Evolutionary conservation across 2,888 invertebrate genomes (phyloP).

Genomic region (Lasioglossum villosulum): DNA sequence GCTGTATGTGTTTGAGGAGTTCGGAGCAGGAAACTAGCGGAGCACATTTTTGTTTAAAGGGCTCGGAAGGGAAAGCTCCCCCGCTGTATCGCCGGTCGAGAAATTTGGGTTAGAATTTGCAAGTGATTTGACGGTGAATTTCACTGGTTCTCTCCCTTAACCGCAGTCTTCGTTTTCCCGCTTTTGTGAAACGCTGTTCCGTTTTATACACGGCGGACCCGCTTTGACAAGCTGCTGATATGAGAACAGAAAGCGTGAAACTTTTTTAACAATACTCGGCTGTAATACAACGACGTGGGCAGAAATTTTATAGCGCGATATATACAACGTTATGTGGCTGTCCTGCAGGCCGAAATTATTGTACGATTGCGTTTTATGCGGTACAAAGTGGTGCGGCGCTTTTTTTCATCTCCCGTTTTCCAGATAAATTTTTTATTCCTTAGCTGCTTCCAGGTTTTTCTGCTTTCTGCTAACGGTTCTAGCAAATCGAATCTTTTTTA

Average conservation of each 20-base stretch:
- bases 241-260: constrained; percentile 22
- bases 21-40: constrained; percentile 10
- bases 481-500: neutral
- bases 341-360: neutral
- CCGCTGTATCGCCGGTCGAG: neutral
- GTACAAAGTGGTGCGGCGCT: neutral
- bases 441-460: neutral
- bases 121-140: constrained; percentile 35
- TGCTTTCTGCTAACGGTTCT: neutral
- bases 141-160: constrained; percentile 11
- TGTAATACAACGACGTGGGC: neutral
- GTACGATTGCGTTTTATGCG: neutral
- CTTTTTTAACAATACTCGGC: constrained; percentile 32
- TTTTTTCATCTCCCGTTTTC: neutral
- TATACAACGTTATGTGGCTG: neutral
- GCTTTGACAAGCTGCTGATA: constrained; percentile 51
- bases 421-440: neutral
- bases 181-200: constrained; percentile 49
- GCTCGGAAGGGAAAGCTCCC: neutral
- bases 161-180: constrained; percentile 42
- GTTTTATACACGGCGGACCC: constrained; percentile 20
- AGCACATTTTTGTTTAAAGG: constrained; percentile 49
- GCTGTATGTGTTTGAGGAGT: constrained; percentile 26
- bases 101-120: constrained; percentile 50
- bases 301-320: constrained; percentile 2